Evolutionary conservation across 1,140 invertebrate genomes (phyloP).

Genomic region (Drosophila mojavensis): DNA sequence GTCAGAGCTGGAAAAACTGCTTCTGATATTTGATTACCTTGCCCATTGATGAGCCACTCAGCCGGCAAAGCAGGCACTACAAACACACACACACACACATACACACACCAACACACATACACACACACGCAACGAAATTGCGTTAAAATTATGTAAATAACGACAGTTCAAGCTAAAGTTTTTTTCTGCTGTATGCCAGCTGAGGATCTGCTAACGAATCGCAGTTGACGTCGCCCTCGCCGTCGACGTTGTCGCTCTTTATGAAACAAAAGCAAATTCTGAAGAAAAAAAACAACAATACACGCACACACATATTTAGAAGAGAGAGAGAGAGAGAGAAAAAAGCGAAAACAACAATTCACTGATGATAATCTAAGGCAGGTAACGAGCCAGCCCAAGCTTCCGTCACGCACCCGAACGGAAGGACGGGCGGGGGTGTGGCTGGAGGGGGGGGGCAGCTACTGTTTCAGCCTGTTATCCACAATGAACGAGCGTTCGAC

Average conservation of each 20-base stretch:
- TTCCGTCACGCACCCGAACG: constrained; percentile 59
- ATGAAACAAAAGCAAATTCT: constrained; percentile 36
- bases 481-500: not conserved
- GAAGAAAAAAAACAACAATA: constrained; percentile 37
- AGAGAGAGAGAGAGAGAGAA: not conserved
- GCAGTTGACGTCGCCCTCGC: not conserved
- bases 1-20: constrained; percentile 14
- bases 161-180: constrained; percentile 20
- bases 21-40: constrained; percentile 32
- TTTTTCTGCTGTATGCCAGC: not conserved
- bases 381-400: constrained; percentile 63
- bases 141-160: constrained; percentile 43
- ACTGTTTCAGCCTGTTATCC: not conserved
- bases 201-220: constrained; percentile 45
- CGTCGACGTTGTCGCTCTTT: not conserved
- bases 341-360: constrained; percentile 59
- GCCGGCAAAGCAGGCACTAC: constrained; percentile 7
- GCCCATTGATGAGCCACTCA: constrained; percentile 36
- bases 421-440: no score
- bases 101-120: not conserved
- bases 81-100: not conserved
- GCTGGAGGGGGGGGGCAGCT: not conserved
- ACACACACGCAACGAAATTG: constrained; percentile 21
- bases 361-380: constrained; percentile 73
- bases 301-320: not conserved